Evolutionary conservation across 2,113 vertebrate species (phyloP).

Genomic region (Catagonus wagneri): DNA sequence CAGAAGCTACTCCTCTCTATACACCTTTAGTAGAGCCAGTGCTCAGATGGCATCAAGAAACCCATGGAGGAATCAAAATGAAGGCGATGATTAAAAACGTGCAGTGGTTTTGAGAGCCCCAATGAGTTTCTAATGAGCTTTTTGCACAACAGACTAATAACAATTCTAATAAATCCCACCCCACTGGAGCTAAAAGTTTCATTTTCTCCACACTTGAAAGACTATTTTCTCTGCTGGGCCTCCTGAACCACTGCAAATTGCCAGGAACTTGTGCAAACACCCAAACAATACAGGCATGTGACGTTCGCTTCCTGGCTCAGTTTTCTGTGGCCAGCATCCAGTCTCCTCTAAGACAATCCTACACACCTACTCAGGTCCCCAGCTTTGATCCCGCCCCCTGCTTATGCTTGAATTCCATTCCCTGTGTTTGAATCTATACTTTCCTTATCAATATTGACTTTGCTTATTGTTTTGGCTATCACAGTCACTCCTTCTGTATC

Average conservation of each 20-base stretch:
- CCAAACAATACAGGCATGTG: neutral
- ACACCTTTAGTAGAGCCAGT: neutral
- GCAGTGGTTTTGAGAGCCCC: constrained; percentile 17
- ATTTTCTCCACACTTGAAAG: neutral
- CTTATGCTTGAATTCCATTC: neutral
- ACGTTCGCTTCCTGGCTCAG: neutral
- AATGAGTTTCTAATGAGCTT: constrained; percentile 58
- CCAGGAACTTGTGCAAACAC: neutral
- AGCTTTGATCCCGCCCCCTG: neutral
- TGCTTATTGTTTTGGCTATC: neutral
- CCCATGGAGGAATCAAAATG: neutral
- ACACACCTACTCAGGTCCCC: neutral
- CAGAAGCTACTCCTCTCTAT: neutral
- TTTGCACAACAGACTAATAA: constrained; percentile 57
- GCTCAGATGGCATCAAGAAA: neutral
- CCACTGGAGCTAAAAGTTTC: constrained; percentile 22
- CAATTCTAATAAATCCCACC: constrained; percentile 50
- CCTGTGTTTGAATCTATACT: neutral
- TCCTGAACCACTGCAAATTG: neutral
- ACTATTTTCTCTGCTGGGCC: neutral
- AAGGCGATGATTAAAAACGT: neutral
- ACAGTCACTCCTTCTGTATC: neutral
- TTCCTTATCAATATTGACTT: neutral
- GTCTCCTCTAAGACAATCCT: neutral
- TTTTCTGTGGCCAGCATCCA: neutral